Base-by-base conservation (phyloP, 2,888 invertebrate species). In the Itoplectis maculator region DNA sequence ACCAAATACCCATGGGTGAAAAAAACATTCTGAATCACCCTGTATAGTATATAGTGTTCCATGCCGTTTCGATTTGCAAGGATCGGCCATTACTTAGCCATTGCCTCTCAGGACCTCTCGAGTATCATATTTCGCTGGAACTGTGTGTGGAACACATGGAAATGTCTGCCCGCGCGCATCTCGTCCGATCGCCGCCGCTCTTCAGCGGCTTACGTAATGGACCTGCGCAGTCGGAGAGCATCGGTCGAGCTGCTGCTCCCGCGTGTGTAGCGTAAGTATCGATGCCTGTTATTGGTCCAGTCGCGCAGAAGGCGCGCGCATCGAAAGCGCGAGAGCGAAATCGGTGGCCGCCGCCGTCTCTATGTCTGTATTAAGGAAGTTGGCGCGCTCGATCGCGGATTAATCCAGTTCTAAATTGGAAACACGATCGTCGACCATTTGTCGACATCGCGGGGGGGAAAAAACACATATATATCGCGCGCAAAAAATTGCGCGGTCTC, bases 191-290 rank as follows among this genome's bases (percentile, higher is more conserved):
- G 78, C 69, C 82, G 61, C 49, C 68, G 49, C 75, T 49, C 56
- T 75, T 79, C 79, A 82, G 75, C 82, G 45, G 82, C 37, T 82
- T 79, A 70, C 72, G 75, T 75, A 76, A 82, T 75, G 29, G 66
- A 45, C 5, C 29, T 23, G 75, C 47, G 13, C 37, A 47, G 40
- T 45, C 15, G 29, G 3, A 5, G 29, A 29, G 40, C 37, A 20
- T 63, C 61, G 73, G 42, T 51, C 35, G 61, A 81, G 73, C 77
- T 77, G 73, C 61, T 51, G 73, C n/a, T 77, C 77, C 61, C 61
- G 73, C n/a, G 45, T 77, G 37, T 9, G 61, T 61, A 23, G n/a
- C n/a, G 20, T 18, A 40, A 29, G 29, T 29, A 29, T 5, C 69
- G 29, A 47, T 45, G 54, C 18, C 29, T 61, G 56, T 11, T 29